Evolutionary conservation across 92 coral and sea anemone species (phyloP), one percentile per base, ranked within the genome.

Genomic region (Heliopora coerulea): DNA sequence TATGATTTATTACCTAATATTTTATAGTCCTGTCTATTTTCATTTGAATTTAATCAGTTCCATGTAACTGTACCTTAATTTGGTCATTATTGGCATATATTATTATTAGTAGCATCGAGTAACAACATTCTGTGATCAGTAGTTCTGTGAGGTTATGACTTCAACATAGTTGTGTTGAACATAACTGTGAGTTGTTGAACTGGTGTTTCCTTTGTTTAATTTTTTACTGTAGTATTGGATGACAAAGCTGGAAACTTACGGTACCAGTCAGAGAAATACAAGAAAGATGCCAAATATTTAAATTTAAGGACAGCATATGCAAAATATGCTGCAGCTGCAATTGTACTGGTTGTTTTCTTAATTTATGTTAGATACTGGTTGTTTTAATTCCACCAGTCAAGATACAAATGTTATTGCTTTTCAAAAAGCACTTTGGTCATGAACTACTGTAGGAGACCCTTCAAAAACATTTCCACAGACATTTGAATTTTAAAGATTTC

Each of bases 221-320:
- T 54, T n/a, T n/a, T n/a, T 49, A 57, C 82, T 78, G 34, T 80
- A 95, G 99, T 87, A 78, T 79, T 92, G 63, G 97, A 92, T 85
- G 99, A 95, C 86, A 95, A 95, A 74, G 99, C 99, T 46, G 99
- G 99, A 66, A 95, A 95, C 68, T 87, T 95, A 50, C 78, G 91
- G 58, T 95, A 87, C 75, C 96, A 89, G 80, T 95, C 99, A 11
- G 99, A 88, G 64, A 90, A 88, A 81, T 95, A 90, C 89, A 95
- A 95, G 90, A 90, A 91, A 65, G 99, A 95, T 83, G 99, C 99
- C 12, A 83, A 96, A 1, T 95, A 95, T 73, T 82, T 95, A 44
- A 95, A 95, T 80, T 81, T 90, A 35, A 88, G 99, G 40, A 90
- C 99, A 21, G 88, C 95, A 17, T 95, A 95, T 75, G 96, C 96